Base-by-base conservation (phyloP, 2,888 invertebrate genomes). In the Ochropleura plecta region DNA sequence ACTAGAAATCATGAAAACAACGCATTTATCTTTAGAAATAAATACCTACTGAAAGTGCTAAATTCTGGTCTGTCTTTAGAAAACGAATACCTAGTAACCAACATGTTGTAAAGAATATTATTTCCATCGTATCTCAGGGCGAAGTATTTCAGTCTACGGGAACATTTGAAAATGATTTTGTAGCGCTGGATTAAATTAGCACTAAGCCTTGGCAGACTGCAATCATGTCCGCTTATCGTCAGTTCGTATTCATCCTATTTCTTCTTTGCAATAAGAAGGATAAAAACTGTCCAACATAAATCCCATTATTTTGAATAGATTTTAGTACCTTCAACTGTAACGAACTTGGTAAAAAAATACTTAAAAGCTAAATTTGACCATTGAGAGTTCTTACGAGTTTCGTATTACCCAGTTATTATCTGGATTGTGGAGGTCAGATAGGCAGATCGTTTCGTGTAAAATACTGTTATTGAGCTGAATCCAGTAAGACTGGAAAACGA, bases 151-250 rank as follows among this genome's bases (percentile, higher is more conserved):
- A 48, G 49, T 44, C n/a, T 55, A 18, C 14, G 46, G 14, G 20
- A 63, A 49, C 20, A 40, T 51, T 66, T 64, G 10, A 55, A 78
- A 30, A 49, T 42, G 10, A 53, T 48, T 76, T 57, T 42, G 10
- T 48, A 12, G 30, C 30, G 16, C n/a, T 49, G 30, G 9, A 59
- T 65, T 59, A 51, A 46, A 73, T 60, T 14, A 46, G 30, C 73
- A 51, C 40, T 10, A 65, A 18, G 12, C 42, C 9, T 30, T 49
- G 8, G 40, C 60, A 48, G 42, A 76, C 60, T 60, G 76, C 77
- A 76, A 53, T 66, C 51, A 62, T 42, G n/a, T 60, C n/a, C 16
- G 67, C 53, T n/a, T 76, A 48, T 67, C 76, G 67, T 67, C 68
- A 77, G 30, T 57, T 49, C 49, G n/a, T 59, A 64, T 75, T 69